Evolutionary conservation across 2,113 vertebrate species (phyloP), one percentile per base, ranked within the genome.

Genomic region (Eudorcas thomsonii): DNA sequence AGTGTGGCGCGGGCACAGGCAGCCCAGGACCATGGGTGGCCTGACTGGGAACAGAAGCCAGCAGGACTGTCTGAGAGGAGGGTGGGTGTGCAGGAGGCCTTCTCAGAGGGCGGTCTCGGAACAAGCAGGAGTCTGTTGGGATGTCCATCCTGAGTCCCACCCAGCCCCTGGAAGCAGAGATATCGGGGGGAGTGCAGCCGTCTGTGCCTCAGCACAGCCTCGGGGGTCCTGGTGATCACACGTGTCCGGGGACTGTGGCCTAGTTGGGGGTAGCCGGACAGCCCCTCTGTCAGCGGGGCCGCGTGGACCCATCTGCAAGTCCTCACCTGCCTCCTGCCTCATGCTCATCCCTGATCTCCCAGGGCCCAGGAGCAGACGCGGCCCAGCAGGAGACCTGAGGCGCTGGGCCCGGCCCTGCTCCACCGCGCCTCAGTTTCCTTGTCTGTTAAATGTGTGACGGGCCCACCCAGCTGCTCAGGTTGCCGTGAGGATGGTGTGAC

Each of bases 31-130:
- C n/a, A 6, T 48, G 17, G 83, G 39, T 80, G 19, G 21, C 60
- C 23, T 87, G 45, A 94, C n/a, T 91, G 59, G 60, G 11, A 39
- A 39, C 83, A 39, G 55, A 52, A 83, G 90, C 84, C 81, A 19
- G 25, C 71, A 87, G 55, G 71, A 48, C 45, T 45, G 2, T 88
- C 91, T 92, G 55, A 33, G 45, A 87, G 62, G 45, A 92, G 30
- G 26, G 45, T 59, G 39, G 57, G 64, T 91, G 67, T 64, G 91
- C 33, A 89, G 39, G 64, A 55, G 0, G 83, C 30, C 21, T 82
- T 86, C 36, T 87, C 43, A 16, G 83, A 88, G 26, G 60, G 17
- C 36, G 43, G 59, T 74, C n/a, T 59, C n/a, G 3, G 55, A 6
- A 43, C 28, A 28, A 54, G 57, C 16, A 26, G 39, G 6, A 81